Evolutionary conservation across 2,113 vertebrate genomes (phyloP).

Genomic region (Tachycineta bicolor): DNA sequence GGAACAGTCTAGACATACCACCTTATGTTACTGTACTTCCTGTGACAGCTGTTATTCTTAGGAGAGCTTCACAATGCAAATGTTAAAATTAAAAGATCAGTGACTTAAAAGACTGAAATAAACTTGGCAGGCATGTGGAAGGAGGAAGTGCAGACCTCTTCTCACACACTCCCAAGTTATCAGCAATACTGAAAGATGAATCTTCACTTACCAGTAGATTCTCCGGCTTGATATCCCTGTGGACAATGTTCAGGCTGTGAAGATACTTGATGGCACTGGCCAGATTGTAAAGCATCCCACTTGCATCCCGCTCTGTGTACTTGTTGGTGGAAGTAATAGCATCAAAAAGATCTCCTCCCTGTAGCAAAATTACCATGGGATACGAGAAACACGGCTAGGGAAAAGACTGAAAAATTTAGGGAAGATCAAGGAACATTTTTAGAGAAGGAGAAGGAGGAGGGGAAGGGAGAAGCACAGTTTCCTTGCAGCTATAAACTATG

Average conservation of each 20-base stretch:
- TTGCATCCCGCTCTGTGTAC: slow-evolving; percentile 96
- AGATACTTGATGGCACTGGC: slow-evolving; percentile 97
- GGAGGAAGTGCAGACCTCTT: background rate
- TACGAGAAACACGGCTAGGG: background rate
- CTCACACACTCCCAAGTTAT: background rate
- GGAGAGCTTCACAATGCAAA: background rate
- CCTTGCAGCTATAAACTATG: background rate
- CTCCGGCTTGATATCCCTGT: slow-evolving; percentile 98
- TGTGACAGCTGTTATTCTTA: background rate
- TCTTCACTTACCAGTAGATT: slow-evolving; percentile 89
- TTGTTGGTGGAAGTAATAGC: slow-evolving; percentile 98
- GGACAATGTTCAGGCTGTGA: slow-evolving; percentile 94
- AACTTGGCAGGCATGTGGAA: background rate
- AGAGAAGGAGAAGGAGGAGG: background rate
- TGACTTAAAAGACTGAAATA: background rate
- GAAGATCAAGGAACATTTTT: background rate
- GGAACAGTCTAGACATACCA: background rate
- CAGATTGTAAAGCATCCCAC: slow-evolving; percentile 96
- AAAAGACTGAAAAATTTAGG: background rate
- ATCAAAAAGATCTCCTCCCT: slow-evolving; percentile 98
- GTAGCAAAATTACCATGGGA: slow-evolving; percentile 36
- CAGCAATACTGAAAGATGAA: background rate
- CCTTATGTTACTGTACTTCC: background rate
- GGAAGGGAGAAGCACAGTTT: background rate
- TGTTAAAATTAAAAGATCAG: background rate